Evolutionary conservation across 2,797 vertebrate genomes (phyloP), one percentile per base, ranked within the genome.

Genomic region (Lophius americanus): DNA sequence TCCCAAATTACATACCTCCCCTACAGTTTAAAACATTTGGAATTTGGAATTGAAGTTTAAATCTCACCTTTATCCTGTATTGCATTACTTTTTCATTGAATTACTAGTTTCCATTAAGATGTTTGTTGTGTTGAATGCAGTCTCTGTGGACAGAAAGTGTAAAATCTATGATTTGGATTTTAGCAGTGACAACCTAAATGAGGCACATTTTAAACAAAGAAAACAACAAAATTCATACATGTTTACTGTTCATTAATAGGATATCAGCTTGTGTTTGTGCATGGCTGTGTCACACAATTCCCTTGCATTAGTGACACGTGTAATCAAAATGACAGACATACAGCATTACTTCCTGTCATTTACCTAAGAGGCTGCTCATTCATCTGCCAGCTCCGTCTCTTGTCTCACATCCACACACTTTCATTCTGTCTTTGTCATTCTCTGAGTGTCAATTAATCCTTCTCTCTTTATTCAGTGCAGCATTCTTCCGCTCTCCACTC

Each of bases 251-350:
- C 8, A 35, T 8, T 12, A 9, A 13, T 13, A 50, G 51, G 33
- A 43, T 50, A 35, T 47, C 42, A 36, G 14, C 43, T 35, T 52
- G 59, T 73, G 46, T 53, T 37, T 50, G 33, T 50, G 47, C 23
- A 13, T 46, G 32, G 68, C 11, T 46, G 32, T 70, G 72, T 68
- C 82, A 73, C 78, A 76, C 42, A 38, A 67, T n/a, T 14, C 13
- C 70, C 82, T 70, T 70, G 59, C 67, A 70, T 60, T 61, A 56
- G 70, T 67, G 56, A 55, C 57, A 83, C 75, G 78, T 91, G 89
- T 84, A 87, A 92, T 88, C 85, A 90, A 82, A 67, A 63, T 86
- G 89, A 82, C 78, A 76, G 82, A 87, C 84, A 84, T 86, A 86
- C 79, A 88, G 76, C 71, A 79, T 81, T 73, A 86, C 83, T 79